Evolutionary conservation across 2,113 vertebrate species (phyloP), one percentile per base, ranked within the genome.

Genomic region (Dryoscopus gambensis): DNA sequence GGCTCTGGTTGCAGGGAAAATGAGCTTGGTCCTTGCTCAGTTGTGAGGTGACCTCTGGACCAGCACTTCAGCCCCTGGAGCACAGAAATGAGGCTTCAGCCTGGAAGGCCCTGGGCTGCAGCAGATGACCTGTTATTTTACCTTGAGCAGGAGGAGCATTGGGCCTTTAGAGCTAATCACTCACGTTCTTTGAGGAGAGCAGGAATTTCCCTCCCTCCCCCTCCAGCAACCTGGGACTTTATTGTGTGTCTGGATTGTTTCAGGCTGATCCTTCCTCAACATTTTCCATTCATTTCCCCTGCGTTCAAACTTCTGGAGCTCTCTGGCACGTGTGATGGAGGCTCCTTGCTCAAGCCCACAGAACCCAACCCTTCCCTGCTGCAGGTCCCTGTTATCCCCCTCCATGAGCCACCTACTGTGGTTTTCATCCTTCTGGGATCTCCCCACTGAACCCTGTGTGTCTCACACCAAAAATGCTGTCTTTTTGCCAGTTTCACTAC

Each of bases 101-200:
- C 91, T 92, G 85, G 70, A 90, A 91, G 71, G 88, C 47, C 80
- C 88, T 74, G 87, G 71, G 81, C 78, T 90, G 78, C 93, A 68
- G 62, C 79, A 90, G 94, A 93, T 88, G 94, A 80, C 79, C 94
- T 97, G 95, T 87, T 94, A 31, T 95, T 97, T 97, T 90, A 90
- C 93, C 94, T 93, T 82, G 84, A 95, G 64, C 93, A 94, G 94
- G 63, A 95, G 84, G 56, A 93, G 88, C 21, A 1, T 16, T 95
- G 94, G 90, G 94, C 84, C 88, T 94, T 95, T 69, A 77, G 90
- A 94, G 88, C 53, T 95, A 92, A 97, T 97, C 95, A 89, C 87
- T 97, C 93, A 70, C 1, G 15, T 21, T 52, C 80, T 95, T 86
- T 69, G 75, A 94, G 89, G 87, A 89, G 93, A 84, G 81, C 42